Evolutionary conservation across 2,888 invertebrate species (phyloP), one percentile per base, ranked within the genome.

Genomic region (Amphipoea lucens): DNA sequence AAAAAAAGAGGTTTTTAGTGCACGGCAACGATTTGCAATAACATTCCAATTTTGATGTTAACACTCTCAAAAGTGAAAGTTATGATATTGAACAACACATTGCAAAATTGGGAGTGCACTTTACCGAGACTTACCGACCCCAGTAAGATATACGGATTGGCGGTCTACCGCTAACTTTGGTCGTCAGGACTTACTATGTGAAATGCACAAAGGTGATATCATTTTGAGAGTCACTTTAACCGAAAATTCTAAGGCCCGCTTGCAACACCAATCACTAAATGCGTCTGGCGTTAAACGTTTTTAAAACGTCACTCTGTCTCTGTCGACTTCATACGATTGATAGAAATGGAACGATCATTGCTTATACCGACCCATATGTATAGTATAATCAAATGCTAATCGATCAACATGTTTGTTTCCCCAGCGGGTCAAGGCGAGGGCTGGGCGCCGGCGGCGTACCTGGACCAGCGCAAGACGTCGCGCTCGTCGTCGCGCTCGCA

Each of bases 401-500:
- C 45, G 42, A 51, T 48, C 42, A 1, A 17, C 2, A 1, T 14
- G 17, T 20, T 77, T 86, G 69, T 62, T 14, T 67, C 87, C 84
- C 40, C 94, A 97, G 95, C 95, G 96, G 98, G 98, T 89, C 97
- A 97, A 89, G 97, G 98, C 92, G 99, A 99, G 96, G 99, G 99
- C 89, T 99, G 99, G 99, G 99, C 99, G 81, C 99, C 99, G 78
- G 99, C 99, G 74, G 99, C 99, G 57, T 99, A 99, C 96, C 97
- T 99, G 95, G 99, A 99, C 96, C 98, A 98, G 95, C 97, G 98
- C 93, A 98, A 98, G 96, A 97, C 98, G 23, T 98, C 98, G 88
- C 97, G 98, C 92, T 98, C 98, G 90, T 98, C 98, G 90, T 98
- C 97, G 94, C 97, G 97, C 92, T 97, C 97, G 88, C 97, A 97